Evolutionary conservation across 2,888 invertebrate genomes (phyloP).

Genomic region (Itoplectis maculator): DNA sequence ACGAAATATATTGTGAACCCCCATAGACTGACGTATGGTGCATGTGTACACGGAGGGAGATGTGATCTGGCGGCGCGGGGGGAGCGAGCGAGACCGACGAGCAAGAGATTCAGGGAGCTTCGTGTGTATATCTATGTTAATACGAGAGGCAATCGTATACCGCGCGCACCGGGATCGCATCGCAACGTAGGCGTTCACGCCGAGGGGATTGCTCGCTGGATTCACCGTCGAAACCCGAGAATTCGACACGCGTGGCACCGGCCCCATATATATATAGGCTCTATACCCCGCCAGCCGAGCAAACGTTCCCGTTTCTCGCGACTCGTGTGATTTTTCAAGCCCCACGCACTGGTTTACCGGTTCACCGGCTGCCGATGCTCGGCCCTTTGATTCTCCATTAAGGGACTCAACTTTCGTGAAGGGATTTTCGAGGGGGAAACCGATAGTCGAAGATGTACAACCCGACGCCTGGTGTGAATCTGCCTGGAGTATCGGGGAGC

Average conservation of each 20-base stretch:
- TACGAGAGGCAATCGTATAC: conserved; percentile 64
- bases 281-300: not conserved
- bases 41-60: conserved; percentile 27
- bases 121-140: conserved; percentile 83
- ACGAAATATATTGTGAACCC: conserved; percentile 55
- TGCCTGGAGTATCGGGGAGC: not conserved
- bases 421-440: conserved; percentile 11
- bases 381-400: conserved; percentile 41
- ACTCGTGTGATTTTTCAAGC: conserved; percentile 65
- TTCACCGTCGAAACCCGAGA: conserved; percentile 45
- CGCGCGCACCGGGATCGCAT: conserved; percentile 21
- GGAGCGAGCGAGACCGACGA: conserved; percentile 23
- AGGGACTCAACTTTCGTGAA: conserved; percentile 34
- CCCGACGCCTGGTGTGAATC: not conserved
- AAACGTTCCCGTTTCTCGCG: conserved; percentile 8
- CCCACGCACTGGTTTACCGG: conserved; percentile 4
- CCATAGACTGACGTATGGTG: conserved; percentile 37
- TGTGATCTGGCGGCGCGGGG: conserved; percentile 17
- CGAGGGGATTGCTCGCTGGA: conserved; percentile 56
- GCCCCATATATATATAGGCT: no score
- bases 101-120: conserved; percentile 59
- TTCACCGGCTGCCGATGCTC: not conserved
- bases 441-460: no score
- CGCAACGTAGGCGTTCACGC: conserved; percentile 20
- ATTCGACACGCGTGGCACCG: conserved; percentile 68